Evolutionary conservation across 2,888 invertebrate genomes (phyloP).

Genomic region (Pachycephus smyrnensis): DNA sequence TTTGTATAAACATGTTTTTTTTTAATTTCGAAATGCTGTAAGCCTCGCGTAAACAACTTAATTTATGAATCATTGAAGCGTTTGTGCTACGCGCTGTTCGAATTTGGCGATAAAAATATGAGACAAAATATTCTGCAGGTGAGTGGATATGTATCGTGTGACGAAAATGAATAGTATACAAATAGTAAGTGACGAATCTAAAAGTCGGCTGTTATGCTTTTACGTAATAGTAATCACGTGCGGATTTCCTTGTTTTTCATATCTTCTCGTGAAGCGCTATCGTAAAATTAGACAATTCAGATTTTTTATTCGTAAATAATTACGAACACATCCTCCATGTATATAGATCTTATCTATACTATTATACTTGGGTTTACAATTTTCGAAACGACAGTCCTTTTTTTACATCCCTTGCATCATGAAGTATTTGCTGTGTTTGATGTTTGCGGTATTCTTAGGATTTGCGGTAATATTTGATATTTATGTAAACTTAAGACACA

Average conservation of each 20-base stretch:
- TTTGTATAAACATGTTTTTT: neutral
- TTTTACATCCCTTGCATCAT: neutral
- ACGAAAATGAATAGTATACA: neutral
- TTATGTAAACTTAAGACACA: neutral
- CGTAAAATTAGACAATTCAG: neutral
- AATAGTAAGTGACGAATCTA: neutral
- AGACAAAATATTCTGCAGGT: neutral
- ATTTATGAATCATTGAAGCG: neutral
- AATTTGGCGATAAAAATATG: neutral
- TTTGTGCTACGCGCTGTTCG: neutral
- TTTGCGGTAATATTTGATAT: neutral
- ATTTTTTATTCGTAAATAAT: neutral
- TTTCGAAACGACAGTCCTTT: neutral
- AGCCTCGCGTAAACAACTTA: neutral
- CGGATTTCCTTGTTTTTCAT: neutral
- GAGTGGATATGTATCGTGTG: neutral
- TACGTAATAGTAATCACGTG: neutral
- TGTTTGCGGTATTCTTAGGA: neutral
- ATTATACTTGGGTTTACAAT: neutral
- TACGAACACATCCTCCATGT: neutral
- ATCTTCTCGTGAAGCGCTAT: neutral
- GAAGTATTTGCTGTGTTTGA: neutral
- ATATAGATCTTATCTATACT: neutral
- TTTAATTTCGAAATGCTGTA: neutral
- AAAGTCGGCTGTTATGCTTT: neutral